These are phyloP conservation scores for Drosophila cognata DNA, from an alignment of 2,888 invertebrate genomes.

Conservation along the genomic window DNA sequence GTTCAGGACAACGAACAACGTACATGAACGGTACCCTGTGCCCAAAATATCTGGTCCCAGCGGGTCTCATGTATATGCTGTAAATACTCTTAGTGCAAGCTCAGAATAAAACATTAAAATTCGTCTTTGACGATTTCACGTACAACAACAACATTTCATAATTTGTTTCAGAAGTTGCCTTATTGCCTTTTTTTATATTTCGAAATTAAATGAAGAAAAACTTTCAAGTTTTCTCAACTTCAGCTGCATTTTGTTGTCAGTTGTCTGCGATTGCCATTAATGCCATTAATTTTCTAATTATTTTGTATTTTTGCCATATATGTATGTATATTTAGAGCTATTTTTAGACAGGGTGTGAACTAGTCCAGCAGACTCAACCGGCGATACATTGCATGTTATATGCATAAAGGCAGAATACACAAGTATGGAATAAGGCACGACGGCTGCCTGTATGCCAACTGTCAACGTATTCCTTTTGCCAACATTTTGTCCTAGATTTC, in stretches of 20 bases:
- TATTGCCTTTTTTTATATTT: not conserved
- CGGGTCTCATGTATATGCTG: not conserved
- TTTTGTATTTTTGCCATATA: not conserved
- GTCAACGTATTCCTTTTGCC: constrained; percentile 75
- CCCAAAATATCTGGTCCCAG: rapidly evolving
- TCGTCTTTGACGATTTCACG: not conserved
- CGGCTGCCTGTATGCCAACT: constrained; percentile 45
- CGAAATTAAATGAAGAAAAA: not conserved
- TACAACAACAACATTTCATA: not conserved
- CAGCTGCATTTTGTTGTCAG: too few species aligned
- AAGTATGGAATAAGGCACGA: constrained; percentile 13
- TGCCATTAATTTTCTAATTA: not conserved
- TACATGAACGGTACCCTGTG: constrained; percentile 18
- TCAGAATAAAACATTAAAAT: too few species aligned
- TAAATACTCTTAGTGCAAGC: not conserved
- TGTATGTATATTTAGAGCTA: too few species aligned
- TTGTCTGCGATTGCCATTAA: too few species aligned
- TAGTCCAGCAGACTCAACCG: not conserved
- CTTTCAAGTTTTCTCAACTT: not conserved
- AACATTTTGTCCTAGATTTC: constrained; percentile 78
- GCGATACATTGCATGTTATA: constrained; percentile 8
- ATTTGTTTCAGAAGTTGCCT: too few species aligned
- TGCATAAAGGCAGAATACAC: constrained; percentile 35
- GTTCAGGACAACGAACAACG: constrained; percentile 27
- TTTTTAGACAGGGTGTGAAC: not conserved